Evolutionary conservation across 2,888 invertebrate genomes (phyloP).

Genomic region (Prosopocoilus inquinatus): DNA sequence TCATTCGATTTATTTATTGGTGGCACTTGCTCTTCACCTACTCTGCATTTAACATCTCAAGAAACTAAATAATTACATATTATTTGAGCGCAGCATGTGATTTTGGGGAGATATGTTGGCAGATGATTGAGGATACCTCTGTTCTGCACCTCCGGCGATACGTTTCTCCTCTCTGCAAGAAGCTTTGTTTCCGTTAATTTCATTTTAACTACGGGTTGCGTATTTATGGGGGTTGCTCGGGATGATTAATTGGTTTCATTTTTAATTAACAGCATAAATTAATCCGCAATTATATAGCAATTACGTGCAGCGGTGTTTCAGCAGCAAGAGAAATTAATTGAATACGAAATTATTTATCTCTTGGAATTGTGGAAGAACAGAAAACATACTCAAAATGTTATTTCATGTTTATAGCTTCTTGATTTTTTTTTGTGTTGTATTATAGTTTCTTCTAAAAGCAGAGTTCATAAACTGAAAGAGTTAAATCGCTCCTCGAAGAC

Average conservation of each 20-base stretch:
- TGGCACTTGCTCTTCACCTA: constrained; percentile 47
- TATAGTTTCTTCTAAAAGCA: too few species aligned
- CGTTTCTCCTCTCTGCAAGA: constrained; percentile 25
- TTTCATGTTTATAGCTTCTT: too few species aligned
- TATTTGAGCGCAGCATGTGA: constrained; percentile 34
- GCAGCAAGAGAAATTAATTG: background rate
- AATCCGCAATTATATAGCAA: constrained; percentile 4
- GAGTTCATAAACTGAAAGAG: too few species aligned
- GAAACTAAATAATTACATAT: constrained; percentile 48
- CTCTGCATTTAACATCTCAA: constrained; percentile 49
- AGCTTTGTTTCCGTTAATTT: constrained; percentile 36
- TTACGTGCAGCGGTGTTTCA: background rate
- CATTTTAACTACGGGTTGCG: constrained; percentile 35
- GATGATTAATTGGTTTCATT: constrained; percentile 21
- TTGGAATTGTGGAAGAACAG: too few species aligned
- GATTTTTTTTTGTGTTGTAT: too few species aligned
- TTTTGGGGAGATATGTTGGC: constrained; percentile 34
- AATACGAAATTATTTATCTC: background rate
- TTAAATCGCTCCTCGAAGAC: too few species aligned
- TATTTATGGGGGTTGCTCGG: constrained; percentile 15
- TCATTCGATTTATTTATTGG: constrained; percentile 44
- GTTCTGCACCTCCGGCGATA: constrained; percentile 27
- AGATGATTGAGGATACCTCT: constrained; percentile 36
- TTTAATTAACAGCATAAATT: constrained; percentile 17
- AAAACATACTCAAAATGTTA: too few species aligned